phyloP scores from a whole-genome alignment of 30 jellyfish, hydroid and myxozoan genomes.

The Pelagia noctiluca region DNA sequence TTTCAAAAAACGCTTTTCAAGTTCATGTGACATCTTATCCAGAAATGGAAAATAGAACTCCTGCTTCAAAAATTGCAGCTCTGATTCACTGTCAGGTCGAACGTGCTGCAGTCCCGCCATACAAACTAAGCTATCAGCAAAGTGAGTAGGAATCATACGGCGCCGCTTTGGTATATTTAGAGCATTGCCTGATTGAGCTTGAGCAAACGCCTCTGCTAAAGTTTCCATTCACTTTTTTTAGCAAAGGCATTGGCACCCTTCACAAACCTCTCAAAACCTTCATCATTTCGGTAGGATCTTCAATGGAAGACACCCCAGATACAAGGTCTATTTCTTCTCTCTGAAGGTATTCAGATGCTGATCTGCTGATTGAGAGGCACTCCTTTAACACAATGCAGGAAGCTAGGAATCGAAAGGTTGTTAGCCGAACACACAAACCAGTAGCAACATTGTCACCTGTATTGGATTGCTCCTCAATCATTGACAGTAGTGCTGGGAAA shows the following conservation, averaged over 20 bases:
- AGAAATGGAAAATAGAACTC: slow-evolving; percentile 2
- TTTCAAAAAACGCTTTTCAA: not conserved
- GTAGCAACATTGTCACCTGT: no score
- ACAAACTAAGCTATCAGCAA: not conserved
- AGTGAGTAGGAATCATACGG: not conserved
- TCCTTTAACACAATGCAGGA: not conserved
- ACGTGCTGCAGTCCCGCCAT: not conserved
- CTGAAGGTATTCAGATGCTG: not conserved
- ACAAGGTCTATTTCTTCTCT: slow-evolving; percentile 1
- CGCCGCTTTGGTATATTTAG: not conserved
- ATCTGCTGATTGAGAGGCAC: not conserved
- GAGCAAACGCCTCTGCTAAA: not conserved
- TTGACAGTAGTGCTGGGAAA: not conserved
- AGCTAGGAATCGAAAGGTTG: no score
- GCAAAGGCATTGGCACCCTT: slow-evolving; percentile 2
- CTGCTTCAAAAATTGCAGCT: not conserved
- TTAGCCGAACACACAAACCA: no score
- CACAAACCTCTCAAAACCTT: slow-evolving; percentile 2
- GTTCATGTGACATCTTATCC: not conserved
- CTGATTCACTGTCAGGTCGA: slow-evolving; percentile 1
- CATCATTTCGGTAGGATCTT: slow-evolving; percentile 2
- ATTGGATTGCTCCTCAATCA: not conserved
- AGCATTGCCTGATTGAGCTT: not conserved
- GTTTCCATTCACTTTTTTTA: not conserved
- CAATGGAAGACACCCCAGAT: slow-evolving; percentile 3